These are phyloP conservation scores for Plestiodon gilberti DNA, from an alignment of 2,113 vertebrate species.

Conservation along the genomic window DNA sequence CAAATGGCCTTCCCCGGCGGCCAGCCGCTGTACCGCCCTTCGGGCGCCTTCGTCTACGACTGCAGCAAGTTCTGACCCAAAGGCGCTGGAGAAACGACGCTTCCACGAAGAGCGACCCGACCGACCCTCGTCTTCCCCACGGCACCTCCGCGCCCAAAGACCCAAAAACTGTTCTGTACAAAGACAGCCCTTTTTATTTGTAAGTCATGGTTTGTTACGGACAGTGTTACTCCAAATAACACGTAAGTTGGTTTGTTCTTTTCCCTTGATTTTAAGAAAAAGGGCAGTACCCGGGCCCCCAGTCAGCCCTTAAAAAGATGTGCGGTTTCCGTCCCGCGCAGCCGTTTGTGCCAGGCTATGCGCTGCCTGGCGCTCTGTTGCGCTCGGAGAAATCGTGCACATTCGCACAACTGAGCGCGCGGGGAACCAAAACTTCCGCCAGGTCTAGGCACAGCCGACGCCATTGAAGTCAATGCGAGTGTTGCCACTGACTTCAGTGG, in stretches of 20 bases:
- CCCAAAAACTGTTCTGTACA: slow-evolving; percentile 78
- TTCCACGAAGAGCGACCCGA: slow-evolving; percentile 62
- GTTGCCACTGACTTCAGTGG: not conserved
- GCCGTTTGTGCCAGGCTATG: too few species aligned
- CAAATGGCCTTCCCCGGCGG: slow-evolving; percentile 92
- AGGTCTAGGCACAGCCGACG: not conserved
- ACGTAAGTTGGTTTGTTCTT: slow-evolving; percentile 88
- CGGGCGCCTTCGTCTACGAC: slow-evolving; percentile 96
- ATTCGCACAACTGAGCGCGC: not conserved
- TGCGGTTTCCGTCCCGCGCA: not conserved
- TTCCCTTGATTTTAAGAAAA: slow-evolving; percentile 79
- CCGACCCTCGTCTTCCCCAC: slow-evolving; percentile 25
- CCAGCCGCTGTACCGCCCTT: slow-evolving; percentile 91
- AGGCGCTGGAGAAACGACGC: slow-evolving; percentile 45
- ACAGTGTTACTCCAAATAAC: slow-evolving; percentile 96
- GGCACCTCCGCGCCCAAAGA: slow-evolving; percentile 52
- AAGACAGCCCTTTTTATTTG: slow-evolving; percentile 68
- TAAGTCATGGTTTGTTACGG: slow-evolving; percentile 89
- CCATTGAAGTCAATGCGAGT: not conserved
- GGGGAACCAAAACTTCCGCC: not conserved
- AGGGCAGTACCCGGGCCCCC: too few species aligned
- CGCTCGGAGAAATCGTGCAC: not conserved
- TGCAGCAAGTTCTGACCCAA: slow-evolving; percentile 93
- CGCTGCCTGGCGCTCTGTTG: not conserved
- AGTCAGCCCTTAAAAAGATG: not conserved